phyloP scores from a whole-genome alignment of 1,140 invertebrate species.

The Drosophila murphyi region DNA sequence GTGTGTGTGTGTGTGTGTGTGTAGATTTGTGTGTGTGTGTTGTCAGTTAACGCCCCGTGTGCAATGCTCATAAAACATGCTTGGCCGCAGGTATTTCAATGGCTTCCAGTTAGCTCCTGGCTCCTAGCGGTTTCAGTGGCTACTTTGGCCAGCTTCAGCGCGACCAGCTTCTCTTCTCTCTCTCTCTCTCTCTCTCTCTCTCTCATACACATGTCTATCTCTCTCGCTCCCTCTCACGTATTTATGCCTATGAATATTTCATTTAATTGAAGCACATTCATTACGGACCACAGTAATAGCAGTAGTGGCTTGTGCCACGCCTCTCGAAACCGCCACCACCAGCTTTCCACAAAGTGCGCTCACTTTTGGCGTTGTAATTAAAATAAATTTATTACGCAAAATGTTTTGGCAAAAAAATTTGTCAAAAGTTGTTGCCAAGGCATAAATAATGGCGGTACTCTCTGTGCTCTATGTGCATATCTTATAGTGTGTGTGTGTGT shows the following conservation, averaged over 20 bases:
- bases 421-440: conserved; percentile 77
- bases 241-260: conserved; percentile 82
- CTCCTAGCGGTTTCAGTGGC: conserved; percentile 12
- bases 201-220: neutral
- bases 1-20: neutral
- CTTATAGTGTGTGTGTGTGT: conserved; percentile 15
- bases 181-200: conserved; percentile 2
- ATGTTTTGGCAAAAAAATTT: conserved; percentile 81
- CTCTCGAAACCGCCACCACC: neutral
- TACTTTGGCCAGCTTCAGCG: neutral
- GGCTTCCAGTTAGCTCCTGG: conserved; percentile 26
- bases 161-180: neutral
- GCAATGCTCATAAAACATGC: conserved; percentile 73
- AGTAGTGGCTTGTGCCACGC: conserved; percentile 3
- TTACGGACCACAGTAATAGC: conserved; percentile 63
- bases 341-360: conserved; percentile 14
- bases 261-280: conserved; percentile 83
- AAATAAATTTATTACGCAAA: conserved; percentile 83
- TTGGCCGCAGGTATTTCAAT: conserved; percentile 55
- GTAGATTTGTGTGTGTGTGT: neutral
- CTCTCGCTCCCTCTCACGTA: conserved; percentile 44
- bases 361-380: conserved; percentile 79
- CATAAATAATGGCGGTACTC: conserved; percentile 64
- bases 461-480: conserved; percentile 38
- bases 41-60: neutral